Percentiles rank a stretch among this genome's conserved stretches.
phyloP scores from a whole-genome alignment of 2,888 invertebrate species.

The Pimpla rufipes region DNA sequence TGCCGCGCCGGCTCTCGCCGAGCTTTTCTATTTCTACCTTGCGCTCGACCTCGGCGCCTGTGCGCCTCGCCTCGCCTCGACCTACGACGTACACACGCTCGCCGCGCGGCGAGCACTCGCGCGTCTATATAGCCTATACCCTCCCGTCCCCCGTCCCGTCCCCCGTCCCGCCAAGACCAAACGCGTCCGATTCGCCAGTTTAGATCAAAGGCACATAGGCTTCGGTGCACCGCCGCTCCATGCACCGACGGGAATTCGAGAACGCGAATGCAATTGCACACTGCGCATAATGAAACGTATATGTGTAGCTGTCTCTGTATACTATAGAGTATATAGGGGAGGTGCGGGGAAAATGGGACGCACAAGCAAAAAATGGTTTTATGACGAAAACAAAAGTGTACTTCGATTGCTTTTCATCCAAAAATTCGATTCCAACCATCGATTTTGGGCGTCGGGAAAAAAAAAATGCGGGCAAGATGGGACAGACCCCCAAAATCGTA shows the following conservation, averaged over 20 bases:
- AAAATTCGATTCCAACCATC: too few species aligned
- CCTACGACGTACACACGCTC: slow-evolving; percentile 25
- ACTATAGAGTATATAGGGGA: too few species aligned
- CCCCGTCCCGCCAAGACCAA: slow-evolving; percentile 28
- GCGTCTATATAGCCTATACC: slow-evolving; percentile 18
- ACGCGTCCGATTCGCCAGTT: slow-evolving; percentile 60
- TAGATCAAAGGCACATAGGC: slow-evolving; percentile 61
- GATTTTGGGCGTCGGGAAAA: too few species aligned
- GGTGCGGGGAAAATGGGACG: too few species aligned
- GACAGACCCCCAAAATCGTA: too few species aligned
- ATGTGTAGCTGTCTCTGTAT: not conserved
- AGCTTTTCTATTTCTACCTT: slow-evolving; percentile 68
- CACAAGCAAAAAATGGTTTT: too few species aligned
- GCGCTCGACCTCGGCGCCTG: slow-evolving; percentile 63
- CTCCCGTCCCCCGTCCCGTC: not conserved
- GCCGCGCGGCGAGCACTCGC: not conserved
- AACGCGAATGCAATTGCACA: slow-evolving; percentile 40
- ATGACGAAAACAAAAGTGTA: too few species aligned
- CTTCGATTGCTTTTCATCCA: too few species aligned
- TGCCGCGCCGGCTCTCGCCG: slow-evolving; percentile 51
- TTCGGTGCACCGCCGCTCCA: slow-evolving; percentile 45
- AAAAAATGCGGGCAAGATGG: too few species aligned
- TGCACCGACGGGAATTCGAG: slow-evolving; percentile 35
- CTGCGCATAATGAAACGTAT: slow-evolving; percentile 27
- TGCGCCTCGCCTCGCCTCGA: slow-evolving; percentile 40